Percentiles rank a stretch among this genome's conserved stretches.
These are phyloP conservation scores for Sebastes steindachneri DNA, from an alignment of 2,797 vertebrate species.

Conservation along the genomic window DNA sequence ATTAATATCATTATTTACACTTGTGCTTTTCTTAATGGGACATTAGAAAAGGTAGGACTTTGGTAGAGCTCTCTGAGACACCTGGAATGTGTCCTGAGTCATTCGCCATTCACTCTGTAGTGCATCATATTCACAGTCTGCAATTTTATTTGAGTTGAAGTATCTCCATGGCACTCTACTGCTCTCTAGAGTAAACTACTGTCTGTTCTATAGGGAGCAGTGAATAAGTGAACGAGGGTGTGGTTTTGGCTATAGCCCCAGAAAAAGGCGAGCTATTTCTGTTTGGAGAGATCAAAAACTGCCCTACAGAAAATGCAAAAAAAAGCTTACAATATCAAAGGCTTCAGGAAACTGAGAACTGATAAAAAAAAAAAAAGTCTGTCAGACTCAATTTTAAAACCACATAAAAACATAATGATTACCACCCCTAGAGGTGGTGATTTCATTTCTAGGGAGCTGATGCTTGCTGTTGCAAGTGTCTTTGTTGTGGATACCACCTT, in stretches of 20 bases:
- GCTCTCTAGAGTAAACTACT: neutral
- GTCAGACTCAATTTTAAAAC: neutral
- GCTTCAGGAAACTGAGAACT: neutral
- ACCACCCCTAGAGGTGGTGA: neutral
- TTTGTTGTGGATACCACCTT: slow-evolving; percentile 13
- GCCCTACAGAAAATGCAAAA: neutral
- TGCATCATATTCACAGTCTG: neutral
- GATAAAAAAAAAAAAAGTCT: neutral
- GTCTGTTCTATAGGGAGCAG: neutral
- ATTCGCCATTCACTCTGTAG: neutral
- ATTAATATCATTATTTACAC: neutral
- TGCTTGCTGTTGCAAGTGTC: slow-evolving; percentile 5
- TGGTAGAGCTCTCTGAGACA: neutral
- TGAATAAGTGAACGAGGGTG: neutral
- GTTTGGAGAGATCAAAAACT: neutral
- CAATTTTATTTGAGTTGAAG: neutral
- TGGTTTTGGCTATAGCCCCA: neutral
- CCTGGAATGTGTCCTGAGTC: neutral
- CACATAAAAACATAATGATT: neutral
- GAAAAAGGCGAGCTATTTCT: neutral
- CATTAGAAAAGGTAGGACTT: neutral
- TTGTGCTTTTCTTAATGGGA: neutral
- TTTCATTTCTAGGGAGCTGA: neutral
- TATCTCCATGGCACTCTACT: neutral
- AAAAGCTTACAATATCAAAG: neutral